These are phyloP conservation scores for Diaperis boleti DNA, from an alignment of 2,888 invertebrate species.

Conservation along the genomic window DNA sequence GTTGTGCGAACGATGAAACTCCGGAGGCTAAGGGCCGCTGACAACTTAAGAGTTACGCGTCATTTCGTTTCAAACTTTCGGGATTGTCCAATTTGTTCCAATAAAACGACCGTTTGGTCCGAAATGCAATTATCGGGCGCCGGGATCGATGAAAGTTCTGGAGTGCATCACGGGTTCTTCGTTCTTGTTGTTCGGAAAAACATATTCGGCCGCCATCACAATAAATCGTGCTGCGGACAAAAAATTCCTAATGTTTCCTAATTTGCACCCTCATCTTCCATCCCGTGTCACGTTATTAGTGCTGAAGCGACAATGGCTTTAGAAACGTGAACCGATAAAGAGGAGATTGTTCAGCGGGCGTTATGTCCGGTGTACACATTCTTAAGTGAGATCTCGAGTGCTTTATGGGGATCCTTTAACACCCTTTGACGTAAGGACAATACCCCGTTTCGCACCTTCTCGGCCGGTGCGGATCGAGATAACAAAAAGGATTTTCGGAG, in stretches of 20 bases:
- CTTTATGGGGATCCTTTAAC: conserved; percentile 52
- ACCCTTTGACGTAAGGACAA: conserved; percentile 54
- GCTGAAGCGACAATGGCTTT: conserved; percentile 19
- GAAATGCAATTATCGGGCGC: conserved; percentile 11
- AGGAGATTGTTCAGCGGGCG: conserved; percentile 24
- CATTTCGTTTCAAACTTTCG: conserved; percentile 36
- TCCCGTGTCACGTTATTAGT: not conserved
- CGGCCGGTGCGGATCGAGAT: conserved; percentile 45
- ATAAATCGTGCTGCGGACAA: too few relatives aligned
- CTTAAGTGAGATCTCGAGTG: conserved; percentile 50
- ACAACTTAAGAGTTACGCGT: conserved; percentile 39
- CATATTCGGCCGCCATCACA: too few relatives aligned
- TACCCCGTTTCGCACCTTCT: conserved; percentile 46
- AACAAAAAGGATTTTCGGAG: conserved; percentile 55
- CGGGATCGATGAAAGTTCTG: too few relatives aligned
- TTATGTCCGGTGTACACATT: conserved; percentile 43
- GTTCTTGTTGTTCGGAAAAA: too few relatives aligned
- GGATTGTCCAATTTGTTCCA: conserved; percentile 23
- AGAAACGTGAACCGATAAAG: conserved; percentile 33
- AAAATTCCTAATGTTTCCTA: too few relatives aligned
- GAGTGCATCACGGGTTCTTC: too few relatives aligned
- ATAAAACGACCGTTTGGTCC: conserved; percentile 17
- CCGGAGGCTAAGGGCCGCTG: conserved; percentile 25
- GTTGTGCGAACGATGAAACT: conserved; percentile 21
- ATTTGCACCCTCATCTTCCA: not conserved